Percentiles rank a stretch among this genome's conserved stretches.
These are phyloP conservation scores for Holacanthus passer DNA, from an alignment of 2,113 vertebrate species.

Conservation along the genomic window DNA sequence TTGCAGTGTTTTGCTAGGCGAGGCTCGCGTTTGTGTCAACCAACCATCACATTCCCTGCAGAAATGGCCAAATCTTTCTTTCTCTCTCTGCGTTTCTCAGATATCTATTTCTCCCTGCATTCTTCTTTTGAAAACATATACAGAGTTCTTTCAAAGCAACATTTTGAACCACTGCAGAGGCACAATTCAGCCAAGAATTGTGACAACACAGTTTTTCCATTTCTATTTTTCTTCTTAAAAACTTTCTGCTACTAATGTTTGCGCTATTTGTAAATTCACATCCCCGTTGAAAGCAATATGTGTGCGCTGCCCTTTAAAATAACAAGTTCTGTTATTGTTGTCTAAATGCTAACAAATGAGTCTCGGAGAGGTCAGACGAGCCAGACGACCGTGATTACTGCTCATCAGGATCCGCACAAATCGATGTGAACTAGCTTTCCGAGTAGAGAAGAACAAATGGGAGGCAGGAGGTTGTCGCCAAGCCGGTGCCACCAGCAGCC, in stretches of 20 bases:
- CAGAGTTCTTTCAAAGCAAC: conserved; percentile 13
- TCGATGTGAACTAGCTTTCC: conserved; percentile 25
- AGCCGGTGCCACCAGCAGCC: conserved; percentile 27
- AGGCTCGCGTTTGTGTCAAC: conserved; percentile 63
- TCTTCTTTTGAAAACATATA: conserved; percentile 49
- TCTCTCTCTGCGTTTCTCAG: conserved; percentile 20
- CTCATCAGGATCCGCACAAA: conserved; percentile 44
- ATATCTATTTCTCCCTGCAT: conserved; percentile 52
- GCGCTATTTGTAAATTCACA: conserved; percentile 1
- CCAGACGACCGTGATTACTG: conserved; percentile 49
- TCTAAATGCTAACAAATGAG: conserved; percentile 59
- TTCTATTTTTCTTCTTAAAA: background rate
- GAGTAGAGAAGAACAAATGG: conserved; percentile 17
- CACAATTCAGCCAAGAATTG: conserved; percentile 27
- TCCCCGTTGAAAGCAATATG: background rate
- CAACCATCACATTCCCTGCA: conserved; percentile 70
- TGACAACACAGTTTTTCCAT: conserved; percentile 12
- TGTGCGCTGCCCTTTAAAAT: conserved; percentile 52
- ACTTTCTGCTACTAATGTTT: background rate
- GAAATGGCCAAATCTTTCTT: conserved; percentile 47
- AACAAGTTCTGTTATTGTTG: conserved; percentile 36
- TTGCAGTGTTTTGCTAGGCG: conserved; percentile 58
- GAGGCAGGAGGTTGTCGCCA: conserved; percentile 5
- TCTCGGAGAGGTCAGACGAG: conserved; percentile 47
- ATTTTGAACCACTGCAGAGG: conserved; percentile 12